Evolutionary conservation across 2,113 vertebrate genomes (phyloP), one percentile per base, ranked within the genome.

Genomic region (Lipotes vexillifer): DNA sequence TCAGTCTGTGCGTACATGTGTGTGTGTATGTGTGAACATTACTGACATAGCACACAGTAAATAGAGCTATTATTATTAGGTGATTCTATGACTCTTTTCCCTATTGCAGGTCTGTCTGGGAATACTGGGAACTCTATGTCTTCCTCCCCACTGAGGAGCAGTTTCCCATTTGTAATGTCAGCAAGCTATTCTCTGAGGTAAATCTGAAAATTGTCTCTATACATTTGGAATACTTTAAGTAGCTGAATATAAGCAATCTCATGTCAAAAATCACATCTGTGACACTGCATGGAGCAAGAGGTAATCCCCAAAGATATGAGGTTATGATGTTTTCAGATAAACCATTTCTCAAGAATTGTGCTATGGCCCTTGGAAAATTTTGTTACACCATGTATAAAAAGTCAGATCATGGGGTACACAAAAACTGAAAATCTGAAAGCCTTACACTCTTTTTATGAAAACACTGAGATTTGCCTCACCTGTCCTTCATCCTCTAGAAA

Each of bases 401-500:
- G 49, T 82, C 27, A 69, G 33, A 93, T 36, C 7, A 49, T 15
- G 5, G 33, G 9, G 27, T 38, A 63, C 2, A 91, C 4, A 49
- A 82, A 86, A 94, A 63, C 14, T 57, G 72, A 96, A 90, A 59
- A 61, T 69, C 72, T 61, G 74, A 87, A 66, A 96, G 18, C 9
- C 23, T 66, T 38, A 20, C 17, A 57, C 3, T 65, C 33, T 66
- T 87, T 94, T 95, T 29, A 82, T 94, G 81, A 90, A 75, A 94
- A 95, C 41, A 49, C 11, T 49, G 33, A 31, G 31, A 46, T 94
- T 94, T 88, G 44, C 72, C 94, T 78, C 17, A 38, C 44, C n/a
- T 52, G 49, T 90, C 69, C 94, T 90, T 95, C 84, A 95, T 90
- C n/a, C 93, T 95, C 52, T 84, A 61, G 87, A 85, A 82, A 41